Evolutionary conservation across 2,113 vertebrate genomes (phyloP).

Genomic region (Brachirus orientalis): DNA sequence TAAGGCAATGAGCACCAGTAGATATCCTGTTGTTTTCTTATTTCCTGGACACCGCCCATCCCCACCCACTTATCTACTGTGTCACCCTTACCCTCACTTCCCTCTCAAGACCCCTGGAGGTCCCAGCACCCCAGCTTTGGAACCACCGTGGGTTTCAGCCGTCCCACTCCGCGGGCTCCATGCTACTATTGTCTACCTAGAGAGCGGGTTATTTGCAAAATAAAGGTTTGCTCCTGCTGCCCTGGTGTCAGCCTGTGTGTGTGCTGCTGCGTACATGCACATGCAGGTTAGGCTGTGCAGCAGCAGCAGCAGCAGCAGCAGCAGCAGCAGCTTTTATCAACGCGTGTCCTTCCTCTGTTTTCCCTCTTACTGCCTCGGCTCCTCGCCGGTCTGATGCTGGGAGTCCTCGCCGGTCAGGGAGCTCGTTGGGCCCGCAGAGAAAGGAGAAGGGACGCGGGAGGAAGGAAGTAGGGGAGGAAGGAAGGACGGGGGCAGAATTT

Average conservation of each 20-base stretch:
- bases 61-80: neutral
- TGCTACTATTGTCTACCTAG: slow-evolving; percentile 65
- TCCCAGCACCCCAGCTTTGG: slow-evolving; percentile 59
- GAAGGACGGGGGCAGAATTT: slow-evolving; percentile 51
- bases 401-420: slow-evolving; percentile 43
- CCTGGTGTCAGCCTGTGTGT: slow-evolving; percentile 20
- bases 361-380: slow-evolving; percentile 15
- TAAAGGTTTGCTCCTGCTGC: slow-evolving; percentile 52
- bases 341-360: slow-evolving; percentile 9
- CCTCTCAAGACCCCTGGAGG: slow-evolving; percentile 33
- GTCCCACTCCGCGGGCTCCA: slow-evolving; percentile 62
- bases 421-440: slow-evolving; percentile 37
- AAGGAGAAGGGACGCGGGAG: slow-evolving; percentile 33
- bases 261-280: neutral
- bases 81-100: neutral
- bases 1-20: no score
- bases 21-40: no score
- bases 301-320: slow-evolving; percentile 7
- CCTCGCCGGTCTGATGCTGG: slow-evolving; percentile 61
- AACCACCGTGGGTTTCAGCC: slow-evolving; percentile 48
- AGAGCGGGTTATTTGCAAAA: slow-evolving; percentile 70
- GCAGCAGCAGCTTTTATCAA: slow-evolving; percentile 19
- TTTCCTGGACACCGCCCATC: slow-evolving; percentile 8
- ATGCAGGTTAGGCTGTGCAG: neutral
- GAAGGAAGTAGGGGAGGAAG: slow-evolving; percentile 31